A percentile compares a stretch with the other conserved stretches of the same genome.
These are phyloP conservation scores for Poecilia gillii DNA, from an alignment of 2,797 vertebrate species.

Conservation along the genomic window DNA sequence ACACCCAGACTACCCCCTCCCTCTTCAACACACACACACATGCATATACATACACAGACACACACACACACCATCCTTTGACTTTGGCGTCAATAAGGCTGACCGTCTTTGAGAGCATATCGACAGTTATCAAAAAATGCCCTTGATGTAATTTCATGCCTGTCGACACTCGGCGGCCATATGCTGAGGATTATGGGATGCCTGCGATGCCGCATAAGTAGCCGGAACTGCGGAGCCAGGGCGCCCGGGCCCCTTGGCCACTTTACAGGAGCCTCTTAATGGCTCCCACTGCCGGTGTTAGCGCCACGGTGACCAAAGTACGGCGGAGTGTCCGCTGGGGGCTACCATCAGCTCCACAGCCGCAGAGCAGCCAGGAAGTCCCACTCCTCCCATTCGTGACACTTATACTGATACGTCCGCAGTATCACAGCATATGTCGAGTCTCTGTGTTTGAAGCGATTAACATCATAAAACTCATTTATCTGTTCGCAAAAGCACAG, in stretches of 20 bases:
- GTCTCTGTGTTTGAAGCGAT: constrained; percentile 46
- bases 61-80: constrained; percentile 74
- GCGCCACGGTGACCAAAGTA: constrained; percentile 59
- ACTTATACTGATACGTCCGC: constrained; percentile 63
- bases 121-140: constrained; percentile 97
- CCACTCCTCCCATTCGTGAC: constrained; percentile 60
- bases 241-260: constrained; percentile 55
- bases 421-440: constrained; percentile 72
- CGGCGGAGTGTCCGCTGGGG: constrained; percentile 72
- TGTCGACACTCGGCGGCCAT: constrained; percentile 86
- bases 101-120: constrained; percentile 87
- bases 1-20: constrained; percentile 67
- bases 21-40: constrained; percentile 37
- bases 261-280: constrained; percentile 75
- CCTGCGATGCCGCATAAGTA: constrained; percentile 71
- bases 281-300: constrained; percentile 49
- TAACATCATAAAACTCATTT: constrained; percentile 66
- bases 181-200: constrained; percentile 86
- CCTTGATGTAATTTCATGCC: constrained; percentile 96
- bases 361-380: constrained; percentile 57
- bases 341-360: constrained; percentile 58
- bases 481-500: constrained; percentile 60
- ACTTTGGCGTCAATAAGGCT: constrained; percentile 88
- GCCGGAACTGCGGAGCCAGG: constrained; percentile 64
- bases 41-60: constrained; percentile 25